Evolutionary conservation across 1,140 invertebrate species (phyloP).

Genomic region (Hydropsyche tenuis): DNA sequence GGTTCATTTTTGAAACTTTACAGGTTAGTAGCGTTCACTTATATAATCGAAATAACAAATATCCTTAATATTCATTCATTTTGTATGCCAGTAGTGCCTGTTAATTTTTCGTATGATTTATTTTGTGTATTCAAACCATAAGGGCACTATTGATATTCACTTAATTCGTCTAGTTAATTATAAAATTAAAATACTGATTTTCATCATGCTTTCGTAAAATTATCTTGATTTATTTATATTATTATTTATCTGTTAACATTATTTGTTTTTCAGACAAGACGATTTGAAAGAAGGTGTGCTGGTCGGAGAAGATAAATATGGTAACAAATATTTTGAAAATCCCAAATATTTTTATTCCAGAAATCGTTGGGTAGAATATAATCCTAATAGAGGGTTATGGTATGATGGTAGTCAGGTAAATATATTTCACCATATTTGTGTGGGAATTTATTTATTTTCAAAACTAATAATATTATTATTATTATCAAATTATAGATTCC

Average conservation of each 20-base stretch:
- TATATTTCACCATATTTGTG: neutral
- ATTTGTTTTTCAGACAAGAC: conserved; percentile 73
- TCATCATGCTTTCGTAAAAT: too few relatives aligned
- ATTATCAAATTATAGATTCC: conserved; percentile 80
- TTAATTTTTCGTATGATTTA: too few relatives aligned
- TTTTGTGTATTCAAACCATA: too few relatives aligned
- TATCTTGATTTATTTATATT: too few relatives aligned
- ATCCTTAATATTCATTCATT: too few relatives aligned
- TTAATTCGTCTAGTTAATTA: too few relatives aligned
- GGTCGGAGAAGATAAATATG: conserved; percentile 94
- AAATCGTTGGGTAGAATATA: conserved; percentile 94
- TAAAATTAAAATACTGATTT: too few relatives aligned
- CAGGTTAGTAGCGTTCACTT: conserved; percentile 68
- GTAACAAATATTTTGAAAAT: conserved; percentile 97
- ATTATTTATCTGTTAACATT: neutral
- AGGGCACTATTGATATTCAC: too few relatives aligned
- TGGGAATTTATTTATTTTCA: too few relatives aligned
- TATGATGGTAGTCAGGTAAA: conserved; percentile 89
- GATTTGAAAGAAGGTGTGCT: conserved; percentile 83
- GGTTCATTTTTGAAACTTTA: conserved; percentile 74
- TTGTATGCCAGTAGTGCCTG: too few relatives aligned
- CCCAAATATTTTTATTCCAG: conserved; percentile 86
- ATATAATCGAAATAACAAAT: too few relatives aligned
- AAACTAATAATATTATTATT: too few relatives aligned
- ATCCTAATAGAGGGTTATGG: conserved; percentile 74